Conservation (phyloP, 2,797 vertebrate species). For the Mustela erminea region DNA sequence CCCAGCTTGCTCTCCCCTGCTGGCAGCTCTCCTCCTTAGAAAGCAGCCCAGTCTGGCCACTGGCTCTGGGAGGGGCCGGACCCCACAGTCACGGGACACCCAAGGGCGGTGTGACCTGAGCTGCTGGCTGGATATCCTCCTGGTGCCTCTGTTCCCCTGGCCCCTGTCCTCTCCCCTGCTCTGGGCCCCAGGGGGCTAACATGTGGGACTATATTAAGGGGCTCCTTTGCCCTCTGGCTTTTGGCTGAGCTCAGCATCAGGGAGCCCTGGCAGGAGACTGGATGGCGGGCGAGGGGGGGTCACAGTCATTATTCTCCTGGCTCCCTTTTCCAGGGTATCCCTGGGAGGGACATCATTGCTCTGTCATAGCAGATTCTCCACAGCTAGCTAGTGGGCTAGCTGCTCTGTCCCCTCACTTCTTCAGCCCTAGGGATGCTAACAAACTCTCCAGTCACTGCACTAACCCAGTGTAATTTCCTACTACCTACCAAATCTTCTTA, state of each 20-base stretch:
- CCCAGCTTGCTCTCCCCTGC: neutral
- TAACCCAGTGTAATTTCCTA: neutral
- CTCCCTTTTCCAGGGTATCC: neutral
- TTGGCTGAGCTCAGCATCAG: neutral
- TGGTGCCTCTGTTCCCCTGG: fast-evolving
- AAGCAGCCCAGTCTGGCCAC: neutral
- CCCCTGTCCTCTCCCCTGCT: no score
- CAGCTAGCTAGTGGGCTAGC: neutral
- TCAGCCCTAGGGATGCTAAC: neutral
- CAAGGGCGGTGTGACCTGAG: neutral
- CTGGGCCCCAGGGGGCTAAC: neutral
- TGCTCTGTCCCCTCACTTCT: neutral
- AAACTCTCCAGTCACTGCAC: neutral
- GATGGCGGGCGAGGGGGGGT: no score
- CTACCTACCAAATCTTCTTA: neutral
- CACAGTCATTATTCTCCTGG: neutral
- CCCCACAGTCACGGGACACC: neutral
- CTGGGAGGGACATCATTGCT: neutral
- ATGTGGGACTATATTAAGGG: neutral
- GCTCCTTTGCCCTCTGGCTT: neutral
- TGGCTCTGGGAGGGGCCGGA: neutral
- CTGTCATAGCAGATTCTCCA: neutral
- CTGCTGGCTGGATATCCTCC: neutral
- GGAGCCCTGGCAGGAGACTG: neutral
- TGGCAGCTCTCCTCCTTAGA: neutral